A percentile compares a stretch with the other conserved stretches of the same genome.
Evolutionary conservation across 1,140 invertebrate genomes (phyloP).

Genomic region (Scaptodrosophila lebanonensis): DNA sequence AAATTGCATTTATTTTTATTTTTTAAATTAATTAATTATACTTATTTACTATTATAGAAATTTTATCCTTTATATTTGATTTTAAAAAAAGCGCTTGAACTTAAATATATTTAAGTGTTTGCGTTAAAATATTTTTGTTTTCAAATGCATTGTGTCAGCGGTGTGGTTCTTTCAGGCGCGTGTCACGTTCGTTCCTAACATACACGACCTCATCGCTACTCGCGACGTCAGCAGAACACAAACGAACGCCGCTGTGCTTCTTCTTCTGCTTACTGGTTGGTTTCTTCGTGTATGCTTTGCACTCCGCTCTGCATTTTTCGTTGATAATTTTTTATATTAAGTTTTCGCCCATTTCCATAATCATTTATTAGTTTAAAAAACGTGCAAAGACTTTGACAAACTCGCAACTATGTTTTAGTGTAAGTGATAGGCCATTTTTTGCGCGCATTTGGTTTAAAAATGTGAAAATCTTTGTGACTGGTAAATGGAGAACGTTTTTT

Average conservation of each 20-base stretch:
- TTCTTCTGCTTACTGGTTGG: not conserved
- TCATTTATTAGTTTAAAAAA: constrained; percentile 65
- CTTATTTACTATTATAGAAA: not conserved
- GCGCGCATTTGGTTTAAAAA: constrained; percentile 37
- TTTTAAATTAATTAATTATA: not conserved
- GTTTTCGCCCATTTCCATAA: constrained; percentile 61
- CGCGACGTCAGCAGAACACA: constrained; percentile 9
- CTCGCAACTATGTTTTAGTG: constrained; percentile 25
- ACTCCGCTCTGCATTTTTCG: constrained; percentile 53
- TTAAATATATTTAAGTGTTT: no score
- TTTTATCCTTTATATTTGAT: not conserved
- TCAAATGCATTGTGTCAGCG: no score
- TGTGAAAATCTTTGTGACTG: constrained; percentile 60
- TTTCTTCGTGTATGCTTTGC: constrained; percentile 17
- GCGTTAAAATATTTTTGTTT: no score
- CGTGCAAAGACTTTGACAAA: constrained; percentile 36
- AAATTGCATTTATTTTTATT: not conserved
- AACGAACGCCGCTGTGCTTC: constrained; percentile 10
- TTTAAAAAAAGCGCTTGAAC: no score
- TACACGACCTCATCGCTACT: not conserved
- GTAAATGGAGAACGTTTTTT: constrained; percentile 75
- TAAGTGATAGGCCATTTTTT: constrained; percentile 26
- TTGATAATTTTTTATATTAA: constrained; percentile 72
- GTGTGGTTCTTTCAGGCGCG: no score
- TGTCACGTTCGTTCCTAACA: not conserved